Percentiles rank a stretch among this genome's conserved stretches.
phyloP scores from a whole-genome alignment of 1,140 invertebrate species.

The Mesaphorura yosii region DNA sequence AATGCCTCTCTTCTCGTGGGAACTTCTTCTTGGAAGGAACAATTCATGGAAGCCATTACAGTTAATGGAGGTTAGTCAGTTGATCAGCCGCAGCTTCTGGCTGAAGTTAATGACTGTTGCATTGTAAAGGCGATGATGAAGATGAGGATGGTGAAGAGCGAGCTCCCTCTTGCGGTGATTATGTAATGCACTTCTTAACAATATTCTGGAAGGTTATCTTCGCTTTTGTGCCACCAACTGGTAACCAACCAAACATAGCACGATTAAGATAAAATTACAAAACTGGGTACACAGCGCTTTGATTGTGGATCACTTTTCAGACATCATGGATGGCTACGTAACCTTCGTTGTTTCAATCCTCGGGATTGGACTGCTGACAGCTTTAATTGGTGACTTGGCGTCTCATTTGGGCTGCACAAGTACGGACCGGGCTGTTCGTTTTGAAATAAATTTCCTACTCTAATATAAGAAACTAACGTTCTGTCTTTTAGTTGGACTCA shows the following conservation, averaged over 20 bases:
- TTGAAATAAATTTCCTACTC: no score
- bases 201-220: slow-evolving; percentile 97
- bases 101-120: not conserved
- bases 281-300: no score
- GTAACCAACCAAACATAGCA: slow-evolving; percentile 93
- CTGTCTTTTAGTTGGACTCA: no score
- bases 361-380: slow-evolving; percentile 51
- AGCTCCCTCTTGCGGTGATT: slow-evolving; percentile 73
- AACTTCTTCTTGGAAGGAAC: slow-evolving; percentile 95
- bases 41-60: slow-evolving; percentile 90
- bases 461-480: no score
- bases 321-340: slow-evolving; percentile 45
- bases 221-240: slow-evolving; percentile 94
- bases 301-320: no score
- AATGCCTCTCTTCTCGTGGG: slow-evolving; percentile 88
- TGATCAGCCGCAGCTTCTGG: not conserved
- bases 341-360: slow-evolving; percentile 50
- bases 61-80: slow-evolving; percentile 66
- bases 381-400: slow-evolving; percentile 54
- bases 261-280: no score
- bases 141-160: slow-evolving; percentile 43
- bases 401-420: slow-evolving; percentile 54
- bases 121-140: slow-evolving; percentile 34
- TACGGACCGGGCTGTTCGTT: no score
- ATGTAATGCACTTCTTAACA: slow-evolving; percentile 89